Evolutionary conservation across 30 jellyfish, hydroid and myxozoan genomes (phyloP), one percentile per base, ranked within the genome.

Genomic region (Aurelia sp.): DNA sequence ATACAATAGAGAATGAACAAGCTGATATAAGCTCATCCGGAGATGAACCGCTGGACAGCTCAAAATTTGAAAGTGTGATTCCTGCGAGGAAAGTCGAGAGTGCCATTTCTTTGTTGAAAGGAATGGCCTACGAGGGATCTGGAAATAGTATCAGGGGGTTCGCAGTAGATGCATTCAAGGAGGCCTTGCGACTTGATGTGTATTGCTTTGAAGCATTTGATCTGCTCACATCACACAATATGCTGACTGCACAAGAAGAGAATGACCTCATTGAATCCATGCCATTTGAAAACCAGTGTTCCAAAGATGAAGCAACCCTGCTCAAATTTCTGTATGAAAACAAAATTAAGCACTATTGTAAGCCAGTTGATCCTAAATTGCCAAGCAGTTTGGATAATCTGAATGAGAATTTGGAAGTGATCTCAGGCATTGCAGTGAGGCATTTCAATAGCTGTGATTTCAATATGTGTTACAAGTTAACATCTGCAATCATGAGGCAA

Each of bases 121-220:
- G 97, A 22, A 82, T 68, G 78, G 96, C 96, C 52, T 84, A 93
- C 65, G 98, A 93, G 50, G 92, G 91, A 13, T 78, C 91, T 21
- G 98, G 93, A 16, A 83, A 79, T 35, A 66, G 84, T 44, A 22
- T 73, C 6, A 76, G 76, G 57, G 86, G 78, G 20, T 63, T 86
- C n/a, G 98, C 98, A 12, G 86, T 75, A 5, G 95, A 93, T 13
- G 92, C 96, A 13, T 93, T 69, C 80, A 93, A 93, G 64, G 97
- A 93, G 35, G 97, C 98, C 33, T 68, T 93, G 23, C 84, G 73
- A 60, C 85, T 70, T 27, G 98, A 93, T 81, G 96, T 93, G 51
- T 93, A 82, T 58, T 93, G 98, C 68, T 93, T 82, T 88, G 98
- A 93, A 58, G 98, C 98, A 4, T 84, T 93, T 64, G 96, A 93